Evolutionary conservation across 2,797 vertebrate genomes (phyloP).

Genomic region (Bovichtus diacanthus): DNA sequence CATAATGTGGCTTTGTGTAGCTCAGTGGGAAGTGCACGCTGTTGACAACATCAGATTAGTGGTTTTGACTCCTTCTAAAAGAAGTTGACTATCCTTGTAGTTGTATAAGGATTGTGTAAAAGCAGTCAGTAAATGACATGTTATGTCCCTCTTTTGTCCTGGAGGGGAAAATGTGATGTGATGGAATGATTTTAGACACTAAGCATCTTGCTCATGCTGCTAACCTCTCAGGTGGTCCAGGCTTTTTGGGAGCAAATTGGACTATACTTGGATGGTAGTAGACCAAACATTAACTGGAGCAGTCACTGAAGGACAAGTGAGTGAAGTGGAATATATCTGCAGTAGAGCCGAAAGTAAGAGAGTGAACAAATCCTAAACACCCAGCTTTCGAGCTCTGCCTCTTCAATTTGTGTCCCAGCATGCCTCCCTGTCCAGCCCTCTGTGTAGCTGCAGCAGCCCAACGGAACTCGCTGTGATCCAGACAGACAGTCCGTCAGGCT

Average conservation of each 20-base stretch:
- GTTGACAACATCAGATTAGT: conserved; percentile 16
- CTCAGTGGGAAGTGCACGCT: neutral
- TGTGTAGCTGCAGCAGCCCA: conserved; percentile 13
- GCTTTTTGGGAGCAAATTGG: conserved; percentile 10
- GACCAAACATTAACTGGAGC: conserved; percentile 22
- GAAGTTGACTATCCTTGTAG: neutral
- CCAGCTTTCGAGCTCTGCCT: conserved; percentile 27
- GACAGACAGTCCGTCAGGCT: conserved; percentile 74
- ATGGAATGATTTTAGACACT: conserved; percentile 21
- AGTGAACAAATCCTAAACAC: conserved; percentile 28
- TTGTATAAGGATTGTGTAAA: conserved; percentile 15
- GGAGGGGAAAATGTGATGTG: neutral
- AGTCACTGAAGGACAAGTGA: conserved; percentile 25
- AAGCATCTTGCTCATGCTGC: conserved; percentile 23
- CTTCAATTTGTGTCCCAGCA: conserved; percentile 35
- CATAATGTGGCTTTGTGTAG: conserved; percentile 9
- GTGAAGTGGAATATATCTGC: conserved; percentile 24
- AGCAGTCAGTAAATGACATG: neutral
- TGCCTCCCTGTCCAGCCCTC: conserved; percentile 22
- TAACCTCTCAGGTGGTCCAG: conserved; percentile 21
- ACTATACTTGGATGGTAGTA: conserved; percentile 7
- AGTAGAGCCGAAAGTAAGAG: conserved; percentile 19
- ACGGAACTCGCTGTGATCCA: conserved; percentile 63
- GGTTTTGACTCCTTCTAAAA: conserved; percentile 14
- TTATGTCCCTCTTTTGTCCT: conserved; percentile 11